Evolutionary conservation across 2,888 invertebrate species (phyloP), one percentile per base, ranked within the genome.

Genomic region (Drosophila colorata): DNA sequence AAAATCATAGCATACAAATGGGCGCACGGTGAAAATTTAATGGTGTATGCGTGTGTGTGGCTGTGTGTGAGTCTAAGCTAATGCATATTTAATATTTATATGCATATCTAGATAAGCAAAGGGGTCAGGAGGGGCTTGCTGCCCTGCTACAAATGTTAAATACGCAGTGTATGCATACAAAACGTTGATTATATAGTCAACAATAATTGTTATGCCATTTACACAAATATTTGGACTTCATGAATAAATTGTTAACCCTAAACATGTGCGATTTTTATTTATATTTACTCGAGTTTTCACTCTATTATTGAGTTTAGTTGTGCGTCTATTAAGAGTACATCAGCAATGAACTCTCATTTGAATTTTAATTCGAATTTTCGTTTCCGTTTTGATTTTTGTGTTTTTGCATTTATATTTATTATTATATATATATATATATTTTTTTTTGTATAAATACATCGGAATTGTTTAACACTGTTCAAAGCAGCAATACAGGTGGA

Each of bases 1-100:
- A 65, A 70, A 56, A 33, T 69, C 28, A 43, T 77, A 69, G 78
- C 80, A 77, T 66, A 74, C 78, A 83, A 80, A 87, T 80, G 74
- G 70, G 88, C 61, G 70, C 65, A 25, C 0, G 13, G 13, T 66
- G 43, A 38, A 58, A 56, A 72, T 72, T 55, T 55, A 20, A 56
- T 49, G 28, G 14, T 41, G 41, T 41, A 41, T 14, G 43, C 8
- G 28, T 37, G 31, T 51, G 52, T 28, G 35, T 49, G 53, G 14
- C 41, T 40, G 48, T 51, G 53, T 48, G 48, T 35, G 25, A 33
- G 44, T 53, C 55, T 35, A 38, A 69, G 69, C 77, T 82, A 82
- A 82, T 82, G 82, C 84, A 88, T 88, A 82, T 88, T 88, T 88
- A 82, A 88, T 88, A 82, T 83, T 78, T 69, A 59, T 69, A 48